Base-by-base conservation (phyloP, 2,113 vertebrate species). In the Litocranius walleri region DNA sequence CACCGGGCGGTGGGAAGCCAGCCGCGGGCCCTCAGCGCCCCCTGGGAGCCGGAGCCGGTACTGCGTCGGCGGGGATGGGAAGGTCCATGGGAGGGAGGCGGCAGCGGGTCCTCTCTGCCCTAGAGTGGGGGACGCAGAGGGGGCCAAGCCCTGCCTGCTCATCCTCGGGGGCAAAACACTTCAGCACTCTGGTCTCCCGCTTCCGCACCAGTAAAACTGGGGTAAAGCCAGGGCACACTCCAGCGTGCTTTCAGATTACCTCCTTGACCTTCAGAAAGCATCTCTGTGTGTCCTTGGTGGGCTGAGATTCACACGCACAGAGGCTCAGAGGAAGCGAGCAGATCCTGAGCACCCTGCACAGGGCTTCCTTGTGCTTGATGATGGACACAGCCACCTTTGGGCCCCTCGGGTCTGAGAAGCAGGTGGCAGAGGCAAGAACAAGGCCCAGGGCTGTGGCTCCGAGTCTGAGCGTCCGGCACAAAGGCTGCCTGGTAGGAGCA, bases 1-100 rank as follows among this genome's bases (percentile, higher is more conserved):
- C 90, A 27, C 45, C 17, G 6, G 48, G 92, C 61, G 50, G 30
- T 43, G 0, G 48, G 15, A 11, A 43, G 90, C 90, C 95, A 98
- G 97, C 90, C 23, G 2, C 16, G 17, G 88, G 90, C 48, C 95
- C 95, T 30, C 92, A 98, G 98, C 97, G 95, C 98, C 98, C 98
- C 97, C 98, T 98, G 94, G 90, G 82, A 85, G 91, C 78, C 7
- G 0, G 59, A 87, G 71, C 4, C 0, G 19, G 97, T 62, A 98
- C 89, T 98, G 77, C 95, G 3, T 23, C 7, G 12, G 15, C 27
- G 16, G 1, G 33, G 25, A 30, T 5, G 9, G 12, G n/a, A 48
- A 29, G 71, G 30, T 33, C 81, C 4, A 11, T 13, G 2, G 9
- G 5, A 29, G 13, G 43, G 43, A 30, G 61, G 23, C 1, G 0